A percentile compares a stretch with the other conserved stretches of the same genome.
Evolutionary conservation across 2,888 invertebrate genomes (phyloP).

Genomic region (Tineola bisselliella): DNA sequence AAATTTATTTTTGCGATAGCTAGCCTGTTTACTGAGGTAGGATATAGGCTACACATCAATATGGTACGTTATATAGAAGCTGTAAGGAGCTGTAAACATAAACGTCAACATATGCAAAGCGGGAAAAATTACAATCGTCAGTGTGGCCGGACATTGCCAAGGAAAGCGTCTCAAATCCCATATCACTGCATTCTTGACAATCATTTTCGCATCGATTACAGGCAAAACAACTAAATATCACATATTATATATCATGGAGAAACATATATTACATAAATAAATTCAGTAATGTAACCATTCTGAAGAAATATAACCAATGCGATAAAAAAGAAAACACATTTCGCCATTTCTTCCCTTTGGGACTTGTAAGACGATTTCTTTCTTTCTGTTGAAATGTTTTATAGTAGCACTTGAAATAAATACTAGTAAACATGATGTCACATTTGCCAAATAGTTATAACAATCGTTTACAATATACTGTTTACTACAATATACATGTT

Average conservation of each 20-base stretch:
- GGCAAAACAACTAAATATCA: slow-evolving; percentile 27
- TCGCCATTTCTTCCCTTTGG: slow-evolving; percentile 6
- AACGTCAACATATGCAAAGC: no score
- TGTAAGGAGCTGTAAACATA: no score
- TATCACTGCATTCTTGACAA: slow-evolving; percentile 17
- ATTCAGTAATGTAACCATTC: slow-evolving; percentile 11
- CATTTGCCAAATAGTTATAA: background rate
- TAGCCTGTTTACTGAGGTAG: no score
- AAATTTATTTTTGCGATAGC: no score
- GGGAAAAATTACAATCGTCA: no score
- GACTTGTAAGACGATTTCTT: background rate
- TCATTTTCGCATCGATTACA: slow-evolving; percentile 15
- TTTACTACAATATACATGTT: background rate
- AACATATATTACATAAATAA: slow-evolving; percentile 10
- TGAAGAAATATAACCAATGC: slow-evolving; percentile 5
- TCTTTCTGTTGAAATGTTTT: background rate
- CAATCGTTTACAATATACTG: slow-evolving; percentile 1
- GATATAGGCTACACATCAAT: no score
- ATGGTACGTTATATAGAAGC: no score
- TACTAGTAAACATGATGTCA: slow-evolving; percentile 3
- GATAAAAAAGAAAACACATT: slow-evolving; percentile 11
- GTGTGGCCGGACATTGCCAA: no score
- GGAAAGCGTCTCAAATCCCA: no score
- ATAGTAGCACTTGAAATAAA: background rate
- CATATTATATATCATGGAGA: background rate